These are phyloP conservation scores for Acarapis woodi DNA, from an alignment of 1,140 invertebrate species.

Conservation along the genomic window DNA sequence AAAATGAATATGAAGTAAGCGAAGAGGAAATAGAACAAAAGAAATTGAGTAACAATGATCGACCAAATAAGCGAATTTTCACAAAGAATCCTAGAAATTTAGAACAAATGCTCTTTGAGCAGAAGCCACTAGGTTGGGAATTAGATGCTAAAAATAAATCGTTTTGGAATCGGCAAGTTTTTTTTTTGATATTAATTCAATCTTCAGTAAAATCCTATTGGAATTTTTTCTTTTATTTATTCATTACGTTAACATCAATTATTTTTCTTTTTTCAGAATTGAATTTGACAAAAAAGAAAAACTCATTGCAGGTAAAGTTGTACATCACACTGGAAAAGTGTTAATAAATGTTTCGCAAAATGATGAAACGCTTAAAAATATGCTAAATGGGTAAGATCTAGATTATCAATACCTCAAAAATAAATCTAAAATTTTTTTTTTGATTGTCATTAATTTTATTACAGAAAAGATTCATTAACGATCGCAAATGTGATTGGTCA, in stretches of 20 bases:
- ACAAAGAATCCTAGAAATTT: constrained; percentile 11
- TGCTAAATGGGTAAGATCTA: background rate
- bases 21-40: constrained; percentile 2
- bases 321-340: constrained; percentile 7
- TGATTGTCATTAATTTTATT: background rate
- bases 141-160: constrained; percentile 1
- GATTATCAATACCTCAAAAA: background rate
- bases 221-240: background rate
- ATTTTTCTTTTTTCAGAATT: constrained; percentile 6
- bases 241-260: background rate
- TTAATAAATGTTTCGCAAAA: constrained; percentile 4
- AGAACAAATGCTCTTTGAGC: constrained; percentile 7
- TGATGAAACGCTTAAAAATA: background rate
- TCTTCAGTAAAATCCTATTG: background rate
- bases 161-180: constrained; percentile 8
- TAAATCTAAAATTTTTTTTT: no score
- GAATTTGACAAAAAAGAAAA: constrained; percentile 6
- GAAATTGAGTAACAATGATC: constrained; percentile 3
- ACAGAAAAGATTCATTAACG: background rate
- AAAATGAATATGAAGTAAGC: constrained; percentile 5
- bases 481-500: constrained; percentile 4
- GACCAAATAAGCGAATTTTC: background rate
- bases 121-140: constrained; percentile 9
- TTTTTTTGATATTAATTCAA: background rate
- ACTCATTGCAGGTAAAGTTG: constrained; percentile 4